Evolutionary conservation across 2,797 vertebrate genomes (phyloP).

Genomic region (Spondyliosoma cantharus): DNA sequence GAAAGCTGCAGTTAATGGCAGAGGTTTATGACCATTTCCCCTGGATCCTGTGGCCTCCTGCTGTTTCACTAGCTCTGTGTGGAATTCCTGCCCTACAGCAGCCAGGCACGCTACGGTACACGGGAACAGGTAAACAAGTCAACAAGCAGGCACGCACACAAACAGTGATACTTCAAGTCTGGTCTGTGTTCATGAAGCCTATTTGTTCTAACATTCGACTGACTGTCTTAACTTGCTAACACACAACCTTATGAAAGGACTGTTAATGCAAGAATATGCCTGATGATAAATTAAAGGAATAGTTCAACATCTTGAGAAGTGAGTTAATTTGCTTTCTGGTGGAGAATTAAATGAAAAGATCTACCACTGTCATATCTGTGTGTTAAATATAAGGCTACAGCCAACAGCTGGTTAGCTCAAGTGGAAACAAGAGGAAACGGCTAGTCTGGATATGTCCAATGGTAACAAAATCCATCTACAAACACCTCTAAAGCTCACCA

Average conservation of each 20-base stretch:
- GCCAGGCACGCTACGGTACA: slow-evolving; percentile 72
- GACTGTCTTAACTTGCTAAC: no score
- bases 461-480: not conserved
- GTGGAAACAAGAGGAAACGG: not conserved
- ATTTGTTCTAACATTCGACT: no score
- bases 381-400: not conserved
- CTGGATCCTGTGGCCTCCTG: slow-evolving; percentile 70
- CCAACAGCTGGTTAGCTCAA: not conserved
- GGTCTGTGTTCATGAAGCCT: not conserved
- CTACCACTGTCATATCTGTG: not conserved
- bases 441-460: not conserved
- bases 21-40: slow-evolving; percentile 75
- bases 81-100: slow-evolving; percentile 77
- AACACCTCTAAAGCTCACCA: not conserved
- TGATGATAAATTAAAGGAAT: not conserved
- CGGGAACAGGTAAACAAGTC: slow-evolving; percentile 63
- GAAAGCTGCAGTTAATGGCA: slow-evolving; percentile 65
- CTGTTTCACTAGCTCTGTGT: slow-evolving; percentile 77
- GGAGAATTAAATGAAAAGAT: not conserved
- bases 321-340: not conserved
- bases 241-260: not conserved
- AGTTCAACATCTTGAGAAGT: not conserved
- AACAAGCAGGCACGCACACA: slow-evolving; percentile 28
- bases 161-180: slow-evolving; percentile 2
- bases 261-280: not conserved